A percentile compares a stretch with the other conserved stretches of the same genome.
phyloP scores from a whole-genome alignment of 2,113 vertebrate genomes.

The Falcunculus frontatus region DNA sequence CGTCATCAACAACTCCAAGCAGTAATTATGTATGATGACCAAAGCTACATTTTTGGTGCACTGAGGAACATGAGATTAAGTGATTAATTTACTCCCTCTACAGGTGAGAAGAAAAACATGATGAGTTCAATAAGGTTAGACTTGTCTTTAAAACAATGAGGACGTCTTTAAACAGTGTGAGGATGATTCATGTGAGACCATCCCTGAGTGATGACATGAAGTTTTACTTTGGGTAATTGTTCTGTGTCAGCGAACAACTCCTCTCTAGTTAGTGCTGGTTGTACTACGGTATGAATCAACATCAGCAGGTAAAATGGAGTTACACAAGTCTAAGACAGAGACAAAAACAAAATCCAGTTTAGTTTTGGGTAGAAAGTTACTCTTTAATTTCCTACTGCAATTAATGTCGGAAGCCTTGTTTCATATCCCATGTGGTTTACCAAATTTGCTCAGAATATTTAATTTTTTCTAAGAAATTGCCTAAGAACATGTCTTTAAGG shows the following conservation, averaged over 20 bases:
- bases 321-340: neutral
- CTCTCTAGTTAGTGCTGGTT: neutral
- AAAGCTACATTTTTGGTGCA: slow-evolving; percentile 15
- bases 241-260: neutral
- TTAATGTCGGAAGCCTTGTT: neutral
- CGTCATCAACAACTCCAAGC: neutral
- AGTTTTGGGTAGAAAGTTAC: neutral
- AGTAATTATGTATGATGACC: slow-evolving; percentile 27
- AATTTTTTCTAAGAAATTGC: neutral
- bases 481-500: neutral
- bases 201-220: neutral
- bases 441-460: neutral
- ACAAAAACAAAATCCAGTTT: neutral
- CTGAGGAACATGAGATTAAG: neutral
- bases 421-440: neutral
- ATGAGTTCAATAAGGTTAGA: neutral
- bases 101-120: neutral
- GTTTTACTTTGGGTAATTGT: neutral
- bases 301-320: neutral
- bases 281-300: neutral
- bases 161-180: slow-evolving; percentile 1
- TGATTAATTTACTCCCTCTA: neutral
- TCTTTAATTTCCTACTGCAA: neutral
- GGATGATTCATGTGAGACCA: neutral
- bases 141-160: neutral